Percentiles rank a stretch among this genome's conserved stretches.
These are phyloP conservation scores for Poicephalus meyeri DNA, from an alignment of 2,113 vertebrate species.

Conservation along the genomic window DNA sequence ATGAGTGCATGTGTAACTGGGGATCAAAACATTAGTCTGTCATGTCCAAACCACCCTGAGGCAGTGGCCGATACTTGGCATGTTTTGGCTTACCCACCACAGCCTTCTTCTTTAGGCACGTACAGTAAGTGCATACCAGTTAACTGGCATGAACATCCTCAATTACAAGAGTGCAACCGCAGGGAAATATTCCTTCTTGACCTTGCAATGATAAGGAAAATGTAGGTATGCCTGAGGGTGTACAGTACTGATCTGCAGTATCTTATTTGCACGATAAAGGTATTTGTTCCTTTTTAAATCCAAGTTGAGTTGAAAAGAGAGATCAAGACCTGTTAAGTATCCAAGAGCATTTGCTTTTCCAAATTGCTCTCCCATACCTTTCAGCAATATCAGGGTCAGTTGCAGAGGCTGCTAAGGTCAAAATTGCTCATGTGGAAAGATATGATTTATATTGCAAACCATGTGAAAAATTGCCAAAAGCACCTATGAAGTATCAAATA, in stretches of 20 bases:
- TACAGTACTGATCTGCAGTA: neutral
- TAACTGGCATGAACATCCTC: neutral
- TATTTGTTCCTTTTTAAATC: neutral
- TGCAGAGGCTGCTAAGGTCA: conserved; percentile 42
- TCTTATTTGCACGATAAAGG: neutral
- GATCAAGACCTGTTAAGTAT: neutral
- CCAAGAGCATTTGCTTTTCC: neutral
- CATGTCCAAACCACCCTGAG: neutral
- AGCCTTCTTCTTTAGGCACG: neutral
- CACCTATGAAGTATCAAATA: neutral
- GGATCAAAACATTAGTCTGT: neutral
- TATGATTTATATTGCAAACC: neutral
- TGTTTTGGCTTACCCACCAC: neutral
- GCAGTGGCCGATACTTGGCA: neutral
- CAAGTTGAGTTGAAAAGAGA: neutral
- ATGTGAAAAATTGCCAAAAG: neutral
- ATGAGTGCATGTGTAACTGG: neutral
- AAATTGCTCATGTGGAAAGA: conserved; percentile 8
- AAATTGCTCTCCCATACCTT: neutral
- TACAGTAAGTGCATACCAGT: neutral
- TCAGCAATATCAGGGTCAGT: conserved; percentile 17
- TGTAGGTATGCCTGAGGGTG: neutral
- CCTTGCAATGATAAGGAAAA: neutral
- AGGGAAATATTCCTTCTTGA: neutral
- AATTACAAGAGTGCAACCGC: neutral